Evolutionary conservation across 2,888 invertebrate species (phyloP).

Genomic region (Terebella lapidaria): DNA sequence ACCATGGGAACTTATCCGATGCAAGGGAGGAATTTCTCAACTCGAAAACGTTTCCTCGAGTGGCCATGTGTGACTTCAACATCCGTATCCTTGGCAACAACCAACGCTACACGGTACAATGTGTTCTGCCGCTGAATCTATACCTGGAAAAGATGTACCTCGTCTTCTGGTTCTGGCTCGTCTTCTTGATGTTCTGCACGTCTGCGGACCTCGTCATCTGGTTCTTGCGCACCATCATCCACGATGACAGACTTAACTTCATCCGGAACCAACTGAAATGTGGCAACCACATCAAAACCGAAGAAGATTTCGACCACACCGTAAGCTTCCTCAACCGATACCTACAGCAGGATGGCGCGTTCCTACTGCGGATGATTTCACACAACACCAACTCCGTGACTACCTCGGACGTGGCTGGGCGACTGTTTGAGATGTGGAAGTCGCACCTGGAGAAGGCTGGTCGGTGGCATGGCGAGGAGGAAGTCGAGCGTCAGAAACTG

Average conservation of each 20-base stretch:
- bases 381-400: slow-evolving; percentile 27
- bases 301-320: slow-evolving; percentile 3
- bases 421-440: slow-evolving; percentile 21
- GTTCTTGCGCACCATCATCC: slow-evolving; percentile 14
- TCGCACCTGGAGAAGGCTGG: background rate
- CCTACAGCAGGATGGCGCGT: slow-evolving; percentile 24
- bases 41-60: slow-evolving; percentile 46
- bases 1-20: slow-evolving; percentile 34
- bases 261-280: slow-evolving; percentile 35
- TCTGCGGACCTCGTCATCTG: slow-evolving; percentile 15
- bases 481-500: too few relatives aligned
- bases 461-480: too few relatives aligned
- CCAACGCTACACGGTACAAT: slow-evolving; percentile 31
- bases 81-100: slow-evolving; percentile 39
- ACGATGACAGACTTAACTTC: slow-evolving; percentile 27
- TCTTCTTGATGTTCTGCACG: slow-evolving; percentile 34
- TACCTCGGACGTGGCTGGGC: slow-evolving; percentile 22
- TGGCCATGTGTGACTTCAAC: slow-evolving; percentile 51
- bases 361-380: slow-evolving; percentile 24
- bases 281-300: background rate
- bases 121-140: slow-evolving; percentile 27
- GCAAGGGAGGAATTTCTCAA: slow-evolving; percentile 30
- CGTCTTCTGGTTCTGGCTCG: slow-evolving; percentile 53
- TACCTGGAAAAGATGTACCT: slow-evolving; percentile 52
- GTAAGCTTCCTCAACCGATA: slow-evolving; percentile 18